These are phyloP conservation scores for Uloborus diversus DNA, from an alignment of 1,140 invertebrate species.

Conservation along the genomic window DNA sequence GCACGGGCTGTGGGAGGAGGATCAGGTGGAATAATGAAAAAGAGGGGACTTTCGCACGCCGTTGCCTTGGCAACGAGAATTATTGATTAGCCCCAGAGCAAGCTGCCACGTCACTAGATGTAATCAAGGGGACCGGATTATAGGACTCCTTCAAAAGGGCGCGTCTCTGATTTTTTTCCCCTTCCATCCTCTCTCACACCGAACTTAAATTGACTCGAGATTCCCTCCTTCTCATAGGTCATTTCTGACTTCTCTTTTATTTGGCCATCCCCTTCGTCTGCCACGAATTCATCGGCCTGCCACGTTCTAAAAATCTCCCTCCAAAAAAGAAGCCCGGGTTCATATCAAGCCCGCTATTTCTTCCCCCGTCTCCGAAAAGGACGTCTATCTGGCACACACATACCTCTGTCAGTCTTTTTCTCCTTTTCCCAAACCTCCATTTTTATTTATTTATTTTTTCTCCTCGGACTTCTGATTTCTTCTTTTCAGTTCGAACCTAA, in stretches of 20 bases:
- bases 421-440: too few species aligned
- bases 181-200: neutral
- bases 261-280: neutral
- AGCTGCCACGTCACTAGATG: constrained; percentile 1
- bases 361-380: constrained; percentile 23
- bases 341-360: constrained; percentile 15
- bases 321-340: constrained; percentile 11
- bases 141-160: neutral
- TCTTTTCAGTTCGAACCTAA: too few species aligned
- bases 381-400: constrained; percentile 22
- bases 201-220: constrained; percentile 46
- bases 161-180: neutral
- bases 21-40: neutral
- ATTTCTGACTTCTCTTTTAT: constrained; percentile 13
- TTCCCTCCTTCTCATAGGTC: constrained; percentile 30
- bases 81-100: constrained; percentile 24
- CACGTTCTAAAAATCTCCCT: too few species aligned
- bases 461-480: too few species aligned
- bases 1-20: constrained; percentile 14
- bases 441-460: neutral
- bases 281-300: neutral
- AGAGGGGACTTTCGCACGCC: neutral
- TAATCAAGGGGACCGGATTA: constrained; percentile 10
- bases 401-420: too few species aligned
- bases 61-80: constrained; percentile 36